Evolutionary conservation across 2,113 vertebrate genomes (phyloP), one percentile per base, ranked within the genome.

Genomic region (Ivindomyrus marchei): DNA sequence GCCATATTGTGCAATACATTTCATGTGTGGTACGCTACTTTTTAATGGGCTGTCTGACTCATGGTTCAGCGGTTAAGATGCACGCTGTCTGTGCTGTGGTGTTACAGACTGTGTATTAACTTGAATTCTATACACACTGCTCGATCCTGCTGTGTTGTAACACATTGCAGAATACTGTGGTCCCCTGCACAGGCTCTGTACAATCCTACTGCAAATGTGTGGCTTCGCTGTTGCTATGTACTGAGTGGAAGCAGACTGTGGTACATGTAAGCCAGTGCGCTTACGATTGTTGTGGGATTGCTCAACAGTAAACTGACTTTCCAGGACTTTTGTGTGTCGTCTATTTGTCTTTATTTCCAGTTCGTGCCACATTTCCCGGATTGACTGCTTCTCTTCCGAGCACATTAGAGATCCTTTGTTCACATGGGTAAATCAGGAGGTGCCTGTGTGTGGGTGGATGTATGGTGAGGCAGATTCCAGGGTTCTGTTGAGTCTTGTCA

Each of bases 401-500:
- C 31, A 42, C 74, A 36, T 19, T 36, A 9, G 27, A 85, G 27
- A 77, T 42, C 66, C 70, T 47, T 45, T 42, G 62, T 42, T 53
- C 70, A 27, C 7, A 8, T 46, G 8, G 31, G 9, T 58, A 77
- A 70, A 88, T 84, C n/a, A 42, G 13, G 45, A 49, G n/a, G 19
- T 8, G 87, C 80, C 27, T 56, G 84, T 47, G 58, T 27, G 47
- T 92, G 85, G 89, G 1, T 90, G 92, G 87, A 91, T 92, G 62
- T 27, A 19, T 77, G 13, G 52, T 42, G 42, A 90, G 91, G 92
- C 10, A 45, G 92, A 96, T 96, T 96, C 95, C 94, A 94, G 94
- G 91, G 92, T 94, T 91, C 91, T 96, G 96, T 96, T 88, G 80
- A 92, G 95, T 96, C 96, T 96, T 96, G 96, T 96, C 91, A 90